phyloP scores from a whole-genome alignment of 2,888 invertebrate genomes.

The Noctuana brunneofusca region DNA sequence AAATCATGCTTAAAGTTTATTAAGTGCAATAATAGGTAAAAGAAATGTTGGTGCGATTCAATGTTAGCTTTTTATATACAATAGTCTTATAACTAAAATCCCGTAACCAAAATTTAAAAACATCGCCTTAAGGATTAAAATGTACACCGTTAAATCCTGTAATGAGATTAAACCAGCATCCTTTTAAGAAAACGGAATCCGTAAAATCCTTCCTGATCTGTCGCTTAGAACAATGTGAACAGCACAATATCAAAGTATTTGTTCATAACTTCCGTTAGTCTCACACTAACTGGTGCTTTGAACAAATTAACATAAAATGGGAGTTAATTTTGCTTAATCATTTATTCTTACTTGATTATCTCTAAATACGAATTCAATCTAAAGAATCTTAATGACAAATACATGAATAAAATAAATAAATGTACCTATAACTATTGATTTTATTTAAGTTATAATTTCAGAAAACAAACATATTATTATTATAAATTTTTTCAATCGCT shows the following conservation, averaged over 20 bases:
- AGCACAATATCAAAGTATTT: constrained; percentile 1
- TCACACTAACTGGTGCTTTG: constrained; percentile 17
- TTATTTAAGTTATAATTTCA: too few species aligned
- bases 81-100: constrained; percentile 27
- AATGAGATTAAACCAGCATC: constrained; percentile 42
- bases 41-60: constrained; percentile 18
- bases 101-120: constrained; percentile 38
- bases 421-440: too few species aligned
- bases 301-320: too few species aligned
- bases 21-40: constrained; percentile 12
- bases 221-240: not conserved
- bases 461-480: too few species aligned
- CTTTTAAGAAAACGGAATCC: constrained; percentile 32
- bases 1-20: constrained; percentile 16
- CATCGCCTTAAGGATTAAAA: constrained; percentile 34
- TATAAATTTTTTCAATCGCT: too few species aligned
- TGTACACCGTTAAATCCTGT: constrained; percentile 38
- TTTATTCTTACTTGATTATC: not conserved
- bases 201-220: constrained; percentile 28
- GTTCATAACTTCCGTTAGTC: not conserved
- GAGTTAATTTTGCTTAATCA: constrained; percentile 1
- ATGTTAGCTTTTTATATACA: constrained; percentile 23
- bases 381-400: too few species aligned
- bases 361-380: too few species aligned
- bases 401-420: too few species aligned